Conservation (phyloP, 2,113 vertebrate species). For the Oplegnathus fasciatus region DNA sequence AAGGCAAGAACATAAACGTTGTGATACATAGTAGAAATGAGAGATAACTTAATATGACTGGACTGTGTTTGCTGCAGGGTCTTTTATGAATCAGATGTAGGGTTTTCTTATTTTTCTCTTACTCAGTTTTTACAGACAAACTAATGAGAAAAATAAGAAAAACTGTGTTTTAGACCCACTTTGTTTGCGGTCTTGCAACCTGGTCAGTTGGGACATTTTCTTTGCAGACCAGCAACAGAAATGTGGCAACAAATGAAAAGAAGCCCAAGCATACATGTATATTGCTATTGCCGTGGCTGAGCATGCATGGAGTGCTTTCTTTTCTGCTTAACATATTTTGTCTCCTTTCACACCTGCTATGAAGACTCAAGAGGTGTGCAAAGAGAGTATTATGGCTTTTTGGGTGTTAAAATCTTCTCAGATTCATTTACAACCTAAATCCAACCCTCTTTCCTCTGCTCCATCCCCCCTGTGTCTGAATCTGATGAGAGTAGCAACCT, state of each 20-base stretch:
- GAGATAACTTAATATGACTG: neutral
- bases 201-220: neutral
- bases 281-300: neutral
- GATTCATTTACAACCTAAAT: neutral
- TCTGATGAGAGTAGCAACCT: constrained; percentile 29
- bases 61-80: neutral
- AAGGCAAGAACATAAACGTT: neutral
- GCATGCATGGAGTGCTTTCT: neutral
- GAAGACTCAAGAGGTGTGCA: neutral
- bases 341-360: neutral
- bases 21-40: neutral
- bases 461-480: neutral
- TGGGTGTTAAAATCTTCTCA: constrained; percentile 4
- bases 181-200: neutral
- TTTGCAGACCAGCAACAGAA: neutral
- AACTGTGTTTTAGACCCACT: neutral
- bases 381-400: neutral
- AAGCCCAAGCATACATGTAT: neutral
- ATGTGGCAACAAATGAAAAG: neutral
- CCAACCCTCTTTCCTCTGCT: neutral
- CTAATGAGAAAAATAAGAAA: neutral
- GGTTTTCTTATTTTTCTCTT: neutral
- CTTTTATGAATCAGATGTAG: too few species aligned
- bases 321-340: neutral
- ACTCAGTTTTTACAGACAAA: neutral